These are phyloP conservation scores for Circaetus gallicus DNA, from an alignment of 2,113 vertebrate genomes.

Conservation along the genomic window DNA sequence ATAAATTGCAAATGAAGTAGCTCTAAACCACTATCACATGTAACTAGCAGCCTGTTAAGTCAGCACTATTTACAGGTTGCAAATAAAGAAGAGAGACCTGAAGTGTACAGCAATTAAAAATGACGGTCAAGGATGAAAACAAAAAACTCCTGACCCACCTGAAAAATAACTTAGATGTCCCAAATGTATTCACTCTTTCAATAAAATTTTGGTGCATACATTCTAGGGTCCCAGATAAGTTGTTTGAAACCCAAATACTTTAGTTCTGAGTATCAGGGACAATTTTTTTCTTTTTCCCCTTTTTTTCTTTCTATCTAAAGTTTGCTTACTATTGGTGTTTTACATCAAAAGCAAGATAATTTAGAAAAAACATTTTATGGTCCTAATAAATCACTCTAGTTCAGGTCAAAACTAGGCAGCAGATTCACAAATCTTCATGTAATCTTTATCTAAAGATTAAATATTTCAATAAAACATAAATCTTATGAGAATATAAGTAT, in stretches of 20 bases:
- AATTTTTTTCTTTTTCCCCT: fast-evolving
- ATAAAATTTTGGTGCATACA: neutral
- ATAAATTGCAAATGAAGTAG: neutral
- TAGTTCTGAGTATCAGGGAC: neutral
- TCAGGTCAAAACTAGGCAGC: neutral
- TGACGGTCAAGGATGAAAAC: neutral
- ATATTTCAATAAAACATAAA: neutral
- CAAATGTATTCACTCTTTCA: neutral
- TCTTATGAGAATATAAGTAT: neutral
- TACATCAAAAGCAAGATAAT: neutral
- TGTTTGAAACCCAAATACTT: neutral
- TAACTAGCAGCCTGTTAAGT: neutral
- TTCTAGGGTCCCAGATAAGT: fast-evolving
- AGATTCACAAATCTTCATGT: neutral
- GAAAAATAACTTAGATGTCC: neutral
- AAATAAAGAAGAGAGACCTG: neutral
- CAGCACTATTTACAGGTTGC: neutral
- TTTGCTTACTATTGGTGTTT: neutral
- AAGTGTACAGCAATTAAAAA: neutral
- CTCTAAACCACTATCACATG: neutral
- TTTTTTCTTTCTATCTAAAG: neutral
- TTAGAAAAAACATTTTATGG: neutral
- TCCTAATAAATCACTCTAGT: neutral
- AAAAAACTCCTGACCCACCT: neutral
- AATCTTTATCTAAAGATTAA: neutral